Base-by-base conservation (phyloP, 2,113 vertebrate genomes). In the Holacanthus passer region DNA sequence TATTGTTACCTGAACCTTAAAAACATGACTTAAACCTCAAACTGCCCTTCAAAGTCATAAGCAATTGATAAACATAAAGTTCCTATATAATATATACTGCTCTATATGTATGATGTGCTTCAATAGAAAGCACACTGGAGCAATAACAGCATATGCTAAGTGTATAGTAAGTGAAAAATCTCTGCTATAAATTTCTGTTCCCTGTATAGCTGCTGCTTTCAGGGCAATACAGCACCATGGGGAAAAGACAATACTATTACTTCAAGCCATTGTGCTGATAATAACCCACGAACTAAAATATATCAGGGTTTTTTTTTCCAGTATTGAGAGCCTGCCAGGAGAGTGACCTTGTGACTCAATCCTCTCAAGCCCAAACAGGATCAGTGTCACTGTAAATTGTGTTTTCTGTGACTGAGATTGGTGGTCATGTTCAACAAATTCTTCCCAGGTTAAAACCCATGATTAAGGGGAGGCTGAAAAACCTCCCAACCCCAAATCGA, bases 271-370 rank as follows among this genome's bases (percentile, higher is more conserved):
- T 73, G 81, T 82, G 79, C 62, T 59, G 73, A 82, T 78, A 82
- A n/a, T 73, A 82, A 73, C 60, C 55, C 56, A 53, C 59, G 77
- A 55, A 78, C 53, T 75, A 71, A 87, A 90, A 86, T 80, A 71
- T 41, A 76, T 81, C 16, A 60, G n/a, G n/a, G n/a, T n/a, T n/a
- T n/a, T 76, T 85, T 52, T 52, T 77, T 39, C 37, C 27, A 39
- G 41, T 29, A 71, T 31, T 56, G 16, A 65, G 32, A 70, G 48
- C 58, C 67, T 72, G 29, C 58, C 67, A 74, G 29, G 41, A 82
- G 65, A 72, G 67, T 29, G 74, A 77, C 79, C 66, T 59, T 79
- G 77, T 83, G 80, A 77, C 70, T 56, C 41, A 64, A 43, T 74
- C 27, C n/a, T 82, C 55, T 86, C 53, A 79, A 71, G 71, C 52